These are phyloP conservation scores for Helarctos malayanus DNA, from an alignment of 2,797 vertebrate genomes.

Conservation along the genomic window DNA sequence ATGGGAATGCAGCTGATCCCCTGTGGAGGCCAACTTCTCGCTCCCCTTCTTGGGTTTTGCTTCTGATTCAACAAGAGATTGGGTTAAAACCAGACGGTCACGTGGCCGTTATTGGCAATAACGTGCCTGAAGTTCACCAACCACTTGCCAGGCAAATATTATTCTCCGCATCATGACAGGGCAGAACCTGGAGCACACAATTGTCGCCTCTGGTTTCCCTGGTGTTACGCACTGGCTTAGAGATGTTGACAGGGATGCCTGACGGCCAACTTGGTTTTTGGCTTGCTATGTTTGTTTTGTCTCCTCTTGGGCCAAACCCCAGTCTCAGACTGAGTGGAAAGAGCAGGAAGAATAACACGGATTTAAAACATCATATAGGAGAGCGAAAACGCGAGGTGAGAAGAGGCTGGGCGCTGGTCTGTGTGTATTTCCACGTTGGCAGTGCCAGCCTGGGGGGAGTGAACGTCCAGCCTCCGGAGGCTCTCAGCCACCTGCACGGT, in stretches of 20 bases:
- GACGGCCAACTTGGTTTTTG: background rate
- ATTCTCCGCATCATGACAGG: background rate
- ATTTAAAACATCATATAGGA: background rate
- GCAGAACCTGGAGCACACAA: background rate
- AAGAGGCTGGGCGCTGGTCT: background rate
- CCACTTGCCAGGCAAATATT: background rate
- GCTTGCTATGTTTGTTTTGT: background rate
- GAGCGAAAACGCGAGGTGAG: background rate
- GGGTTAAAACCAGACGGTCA: background rate
- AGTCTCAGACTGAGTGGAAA: background rate
- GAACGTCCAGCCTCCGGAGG: background rate
- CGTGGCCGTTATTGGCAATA: background rate
- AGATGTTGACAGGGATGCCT: background rate
- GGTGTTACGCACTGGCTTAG: background rate
- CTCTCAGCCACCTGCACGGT: background rate
- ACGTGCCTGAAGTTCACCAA: constrained; percentile 26
- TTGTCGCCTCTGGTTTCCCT: constrained; percentile 14
- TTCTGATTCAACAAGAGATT: background rate
- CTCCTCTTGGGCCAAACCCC: background rate
- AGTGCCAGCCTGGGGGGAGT: background rate
- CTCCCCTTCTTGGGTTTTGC: background rate
- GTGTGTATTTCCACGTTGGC: background rate
- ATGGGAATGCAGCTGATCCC: constrained; percentile 52
- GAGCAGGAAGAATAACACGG: background rate
- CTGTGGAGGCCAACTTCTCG: constrained; percentile 23